Conservation (phyloP, 2,797 vertebrate species). For the Tauraco hartlaubi region DNA sequence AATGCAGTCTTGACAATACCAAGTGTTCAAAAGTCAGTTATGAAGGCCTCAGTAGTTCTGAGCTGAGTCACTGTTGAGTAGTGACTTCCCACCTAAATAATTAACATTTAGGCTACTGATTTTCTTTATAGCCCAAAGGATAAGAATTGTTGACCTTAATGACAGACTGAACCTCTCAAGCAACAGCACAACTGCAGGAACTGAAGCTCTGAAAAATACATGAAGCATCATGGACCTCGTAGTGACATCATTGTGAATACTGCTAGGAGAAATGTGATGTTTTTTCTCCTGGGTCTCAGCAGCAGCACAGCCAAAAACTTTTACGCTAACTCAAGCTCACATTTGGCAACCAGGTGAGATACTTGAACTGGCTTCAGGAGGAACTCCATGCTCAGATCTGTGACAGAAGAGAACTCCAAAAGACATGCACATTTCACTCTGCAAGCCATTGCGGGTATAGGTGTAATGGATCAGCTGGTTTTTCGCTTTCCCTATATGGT, state of each 20-base stretch:
- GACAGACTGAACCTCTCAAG: not conserved
- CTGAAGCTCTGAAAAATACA: not conserved
- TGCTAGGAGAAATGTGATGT: not conserved
- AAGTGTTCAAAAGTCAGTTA: not conserved
- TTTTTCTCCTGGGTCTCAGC: not conserved
- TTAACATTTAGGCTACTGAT: not conserved
- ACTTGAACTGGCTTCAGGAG: not conserved
- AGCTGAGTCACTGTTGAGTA: not conserved
- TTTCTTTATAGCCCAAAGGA: not conserved
- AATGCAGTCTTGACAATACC: not conserved
- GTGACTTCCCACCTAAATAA: not conserved
- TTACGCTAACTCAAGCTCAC: not conserved
- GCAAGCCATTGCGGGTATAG: not conserved
- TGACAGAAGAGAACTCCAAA: not conserved
- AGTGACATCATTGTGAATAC: not conserved
- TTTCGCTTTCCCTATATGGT: not conserved
- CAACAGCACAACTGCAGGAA: not conserved
- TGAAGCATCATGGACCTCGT: not conserved
- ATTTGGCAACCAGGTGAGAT: not conserved
- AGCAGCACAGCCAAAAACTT: not conserved
- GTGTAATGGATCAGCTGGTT: not conserved
- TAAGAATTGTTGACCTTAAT: not conserved
- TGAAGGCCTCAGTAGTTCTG: not conserved
- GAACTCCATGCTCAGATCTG: not conserved
- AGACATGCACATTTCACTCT: not conserved